A percentile compares a stretch with the other conserved stretches of the same genome.
phyloP scores from a whole-genome alignment of 2,888 invertebrate species.

The Drosophila glabriapex region DNA sequence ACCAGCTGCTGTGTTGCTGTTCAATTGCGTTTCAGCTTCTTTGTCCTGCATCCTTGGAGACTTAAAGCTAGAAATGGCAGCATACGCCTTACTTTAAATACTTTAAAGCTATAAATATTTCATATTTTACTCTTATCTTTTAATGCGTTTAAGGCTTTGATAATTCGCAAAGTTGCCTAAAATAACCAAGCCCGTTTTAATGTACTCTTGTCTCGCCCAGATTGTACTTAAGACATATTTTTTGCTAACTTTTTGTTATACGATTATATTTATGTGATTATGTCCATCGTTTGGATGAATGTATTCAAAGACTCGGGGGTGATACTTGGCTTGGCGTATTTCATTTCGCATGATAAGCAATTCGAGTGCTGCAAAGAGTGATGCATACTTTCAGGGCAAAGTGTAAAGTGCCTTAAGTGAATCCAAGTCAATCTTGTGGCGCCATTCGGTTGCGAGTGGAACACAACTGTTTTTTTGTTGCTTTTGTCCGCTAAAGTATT shows the following conservation, averaged over 20 bases:
- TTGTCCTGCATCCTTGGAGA: neutral
- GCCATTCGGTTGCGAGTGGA: slow-evolving; percentile 16
- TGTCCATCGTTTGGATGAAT: neutral
- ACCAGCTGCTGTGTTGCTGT: slow-evolving; percentile 11
- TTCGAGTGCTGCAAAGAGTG: slow-evolving; percentile 21
- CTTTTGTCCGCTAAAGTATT: slow-evolving; percentile 49
- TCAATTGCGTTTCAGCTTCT: neutral
- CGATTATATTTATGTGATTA: neutral
- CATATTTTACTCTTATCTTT: neutral
- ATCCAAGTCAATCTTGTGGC: slow-evolving; percentile 22
- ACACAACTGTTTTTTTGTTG: slow-evolving; percentile 3
- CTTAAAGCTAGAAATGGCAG: neutral
- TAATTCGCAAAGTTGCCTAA: neutral
- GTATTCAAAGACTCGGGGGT: neutral
- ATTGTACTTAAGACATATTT: neutral
- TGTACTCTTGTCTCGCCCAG: neutral
- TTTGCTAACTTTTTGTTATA: neutral
- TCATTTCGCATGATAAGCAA: neutral
- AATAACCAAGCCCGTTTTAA: neutral
- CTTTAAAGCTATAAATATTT: neutral
- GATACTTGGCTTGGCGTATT: neutral
- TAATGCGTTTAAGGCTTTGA: neutral
- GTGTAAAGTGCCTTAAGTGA: slow-evolving; percentile 12
- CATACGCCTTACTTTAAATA: neutral
- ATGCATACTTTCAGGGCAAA: slow-evolving; percentile 58